Evolutionary conservation across 2,888 invertebrate genomes (phyloP), one percentile per base, ranked within the genome.

Genomic region (Acleris emargana): DNA sequence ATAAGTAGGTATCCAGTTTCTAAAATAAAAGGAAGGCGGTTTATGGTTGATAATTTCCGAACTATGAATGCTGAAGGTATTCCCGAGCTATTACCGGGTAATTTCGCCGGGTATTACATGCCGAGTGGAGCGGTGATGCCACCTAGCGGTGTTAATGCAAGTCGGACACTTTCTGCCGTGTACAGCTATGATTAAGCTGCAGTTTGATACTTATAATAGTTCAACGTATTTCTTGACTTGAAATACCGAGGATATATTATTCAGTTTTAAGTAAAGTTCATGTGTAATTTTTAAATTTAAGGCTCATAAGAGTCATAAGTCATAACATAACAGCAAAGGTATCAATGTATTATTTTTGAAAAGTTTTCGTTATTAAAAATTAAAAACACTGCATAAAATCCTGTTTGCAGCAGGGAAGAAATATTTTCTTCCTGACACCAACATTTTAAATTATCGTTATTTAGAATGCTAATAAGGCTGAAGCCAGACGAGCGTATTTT

Each of bases 41-140:
- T 91, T 91, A 91, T 90, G 86, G 86, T 84, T 87, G 89, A 91
- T 91, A 91, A 91, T 91, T 89, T 91, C 81, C 84, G 86, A 89
- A 89, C 88, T 90, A 89, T 84, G 87, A 89, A 89, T 88, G 84
- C 82, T 81, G 84, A 88, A 83, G 87, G 84, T 84, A 81, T n/a
- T n/a, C n/a, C n/a, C 82, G 81, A 70, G 87, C 82, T 87, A 89
- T 90, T 91, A 90, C 85, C 79, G 84, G 83, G 89, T 84, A 90
- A 90, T 91, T 90, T 90, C 72, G 81, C 76, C 68, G 78, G 79
- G 79, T 82, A 85, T 86, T 87, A 90, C 88, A 88, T 79, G 88
- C 71, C 73, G 75, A 78, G 84, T 84, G 68, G 82, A 76, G 72
- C 80, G 82, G 82, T 87, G 84, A 83, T 87, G 85, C 82, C 80